Evolutionary conservation across 1,140 invertebrate species (phyloP), one percentile per base, ranked within the genome.

Genomic region (Eurosta solidaginis): DNA sequence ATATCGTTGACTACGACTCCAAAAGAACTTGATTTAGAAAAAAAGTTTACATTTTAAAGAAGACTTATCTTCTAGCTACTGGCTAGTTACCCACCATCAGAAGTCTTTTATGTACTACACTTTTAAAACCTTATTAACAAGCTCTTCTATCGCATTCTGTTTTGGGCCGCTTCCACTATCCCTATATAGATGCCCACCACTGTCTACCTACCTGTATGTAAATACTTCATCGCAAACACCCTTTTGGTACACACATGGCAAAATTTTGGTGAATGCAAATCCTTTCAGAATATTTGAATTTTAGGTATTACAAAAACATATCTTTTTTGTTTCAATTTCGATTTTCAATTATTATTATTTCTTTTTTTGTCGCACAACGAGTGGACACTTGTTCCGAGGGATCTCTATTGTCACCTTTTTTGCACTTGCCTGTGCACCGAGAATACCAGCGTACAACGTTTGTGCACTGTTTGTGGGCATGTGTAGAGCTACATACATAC

Each of bases 231-330:
- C 27, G 27, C 29, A 5, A 20, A n/a, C 59, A 22, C 33, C 2
- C 59, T 68, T 36, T 17, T 63, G 54, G 29, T 27, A 63, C 27
- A 42, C 17, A 40, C 27, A 40, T 17, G 36, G 59, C n/a, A 68
- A 68, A 68, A 68, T 22, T n/a, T 36, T 25, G 59, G 2, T 20
- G 59, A 36, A 68, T 68, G 59, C 33, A 68, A 68, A 42, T 42
- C 59, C 59, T 68, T 68, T 68, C 59, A 40, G 59, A 42, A 68
- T 68, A 40, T 68, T 68, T 1, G 6, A 42, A 33, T 68, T 68
- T 54, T 54, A n/a, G 20, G n/a, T 42, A 40, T 40, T 22, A n/a
- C n/a, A n/a, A n/a, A n/a, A n/a, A n/a, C n/a, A n/a, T 68, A 40
- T 40, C 40, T 68, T 20, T 20, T 47, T 47, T 47, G n/a, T 59